Base-by-base conservation (phyloP, 2,113 vertebrate species). In the Pelmatolapia mariae region DNA sequence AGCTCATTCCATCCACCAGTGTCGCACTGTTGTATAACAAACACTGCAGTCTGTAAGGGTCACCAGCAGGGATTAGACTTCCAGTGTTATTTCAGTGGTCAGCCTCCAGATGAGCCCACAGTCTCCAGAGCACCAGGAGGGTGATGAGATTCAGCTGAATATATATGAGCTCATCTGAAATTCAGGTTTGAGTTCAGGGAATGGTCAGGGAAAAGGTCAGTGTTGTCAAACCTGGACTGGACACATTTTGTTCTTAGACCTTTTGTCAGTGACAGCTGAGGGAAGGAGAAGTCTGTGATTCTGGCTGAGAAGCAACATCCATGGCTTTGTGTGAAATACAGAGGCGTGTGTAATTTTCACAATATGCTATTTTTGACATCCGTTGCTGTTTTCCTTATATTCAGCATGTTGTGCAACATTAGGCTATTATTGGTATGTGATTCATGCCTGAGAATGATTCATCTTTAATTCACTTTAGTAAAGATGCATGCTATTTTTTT, bases 81-180 rank as follows among this genome's bases (percentile, higher is more conserved):
- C 24, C 19, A 73, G 50, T 15, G 15, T 79, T 81, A 53, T 84
- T 79, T 59, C 54, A 57, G 80, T 9, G 63, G 47, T 81, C 79
- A 29, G 81, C 22, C n/a, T 43, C 56, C 56, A 45, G 33, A 84
- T 78, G 71, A 78, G 71, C 71, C 6, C 45, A 31, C 43, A 78
- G 84, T 36, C n/a, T 43, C 40, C 56, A 47, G 47, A 86, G 86
- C 63, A 47, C 29, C 50, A 9, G 43, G 76, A 36, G 16, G 68
- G 9, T 8, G 76, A 83, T 82, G 61, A 84, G 82, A 76, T 78
- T 91, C 84, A 31, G 45, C 68, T 87, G 89, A 83, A 89, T 89
- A 83, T 68, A 81, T 85, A 80, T 85, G 79, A 91, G 86, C 86
- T 87, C 76, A 87, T 91, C 47, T 59, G 63, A 86, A 79, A 91